phyloP scores from a whole-genome alignment of 2,797 vertebrate species.

The Poecilia gillii region DNA sequence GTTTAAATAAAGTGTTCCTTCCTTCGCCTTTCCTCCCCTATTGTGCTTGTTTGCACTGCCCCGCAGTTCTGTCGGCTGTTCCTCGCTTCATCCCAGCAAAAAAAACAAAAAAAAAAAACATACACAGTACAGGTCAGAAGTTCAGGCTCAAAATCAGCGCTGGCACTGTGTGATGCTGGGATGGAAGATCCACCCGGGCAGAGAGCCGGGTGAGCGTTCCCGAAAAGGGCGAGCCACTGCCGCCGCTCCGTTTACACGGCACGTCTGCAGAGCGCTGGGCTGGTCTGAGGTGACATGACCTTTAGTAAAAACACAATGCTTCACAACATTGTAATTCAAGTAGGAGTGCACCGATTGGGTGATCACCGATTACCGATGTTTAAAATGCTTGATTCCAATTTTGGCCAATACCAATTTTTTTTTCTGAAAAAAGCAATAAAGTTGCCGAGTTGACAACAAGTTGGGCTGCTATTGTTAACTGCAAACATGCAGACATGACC shows the following conservation, averaged over 20 bases:
- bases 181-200: constrained; percentile 47
- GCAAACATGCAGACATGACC: too few relatives aligned
- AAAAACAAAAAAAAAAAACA: constrained; percentile 27
- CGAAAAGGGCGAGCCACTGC: constrained; percentile 2
- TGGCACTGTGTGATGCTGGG: constrained; percentile 61
- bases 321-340: not conserved
- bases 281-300: not conserved
- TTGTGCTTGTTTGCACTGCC: constrained; percentile 71
- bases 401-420: too few relatives aligned
- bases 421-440: too few relatives aligned
- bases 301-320: not conserved
- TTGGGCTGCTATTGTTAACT: too few relatives aligned
- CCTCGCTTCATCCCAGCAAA: constrained; percentile 66
- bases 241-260: not conserved
- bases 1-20: constrained; percentile 69
- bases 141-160: constrained; percentile 69
- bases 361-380: too few relatives aligned
- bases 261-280: not conserved
- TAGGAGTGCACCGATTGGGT: too few relatives aligned
- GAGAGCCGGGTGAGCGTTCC: constrained; percentile 37
- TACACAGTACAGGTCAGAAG: constrained; percentile 76
- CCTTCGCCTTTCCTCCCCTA: constrained; percentile 53
- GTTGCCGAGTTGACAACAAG: too few relatives aligned
- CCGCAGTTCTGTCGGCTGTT: constrained; percentile 56
- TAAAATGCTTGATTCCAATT: too few relatives aligned